phyloP scores from a whole-genome alignment of 2,797 vertebrate genomes.

The Esox lucius region DNA sequence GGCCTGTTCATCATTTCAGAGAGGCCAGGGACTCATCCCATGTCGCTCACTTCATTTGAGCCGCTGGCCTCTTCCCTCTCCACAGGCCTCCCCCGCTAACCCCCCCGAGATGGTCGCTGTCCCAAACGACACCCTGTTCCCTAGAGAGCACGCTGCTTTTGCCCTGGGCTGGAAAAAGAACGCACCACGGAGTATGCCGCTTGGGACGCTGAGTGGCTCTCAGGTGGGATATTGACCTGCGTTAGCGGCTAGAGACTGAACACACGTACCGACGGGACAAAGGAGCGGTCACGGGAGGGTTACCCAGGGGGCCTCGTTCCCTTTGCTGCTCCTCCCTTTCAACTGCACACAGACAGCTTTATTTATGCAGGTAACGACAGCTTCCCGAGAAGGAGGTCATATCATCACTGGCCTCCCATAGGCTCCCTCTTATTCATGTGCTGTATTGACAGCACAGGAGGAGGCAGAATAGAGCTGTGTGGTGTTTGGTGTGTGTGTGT shows the following conservation, averaged over 20 bases:
- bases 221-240: constrained; percentile 27
- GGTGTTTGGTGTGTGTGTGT: background rate
- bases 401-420: background rate
- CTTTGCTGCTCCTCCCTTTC: background rate
- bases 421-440: background rate
- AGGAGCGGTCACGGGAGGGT: background rate
- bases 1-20: constrained; percentile 17
- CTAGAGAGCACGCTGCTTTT: background rate
- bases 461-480: background rate
- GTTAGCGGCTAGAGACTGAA: constrained; percentile 11
- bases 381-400: background rate
- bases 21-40: constrained; percentile 1
- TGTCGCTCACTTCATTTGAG: constrained; percentile 12
- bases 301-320: background rate
- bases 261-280: background rate
- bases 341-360: background rate
- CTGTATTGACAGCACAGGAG: background rate
- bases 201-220: background rate
- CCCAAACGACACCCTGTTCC: background rate
- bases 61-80: constrained; percentile 7
- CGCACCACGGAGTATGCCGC: background rate
- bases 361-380: background rate
- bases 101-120: constrained; percentile 1
- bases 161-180: background rate
- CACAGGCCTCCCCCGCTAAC: background rate